These are phyloP conservation scores for Myotis planiceps DNA, from an alignment of 2,797 vertebrate genomes.

Conservation along the genomic window DNA sequence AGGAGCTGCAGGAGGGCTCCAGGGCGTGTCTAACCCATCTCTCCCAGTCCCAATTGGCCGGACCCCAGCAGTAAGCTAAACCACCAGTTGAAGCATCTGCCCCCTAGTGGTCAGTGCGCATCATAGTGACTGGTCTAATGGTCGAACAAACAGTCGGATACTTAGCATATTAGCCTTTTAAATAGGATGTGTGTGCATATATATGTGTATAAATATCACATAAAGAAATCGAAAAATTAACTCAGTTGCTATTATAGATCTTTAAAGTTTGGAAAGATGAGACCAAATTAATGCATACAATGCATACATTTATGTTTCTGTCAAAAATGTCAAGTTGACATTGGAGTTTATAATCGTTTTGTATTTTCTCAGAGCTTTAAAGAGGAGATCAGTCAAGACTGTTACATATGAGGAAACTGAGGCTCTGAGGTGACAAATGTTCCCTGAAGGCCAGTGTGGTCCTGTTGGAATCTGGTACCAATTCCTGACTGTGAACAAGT, in stretches of 20 bases:
- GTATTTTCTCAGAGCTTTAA: background rate
- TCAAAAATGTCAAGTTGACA: background rate
- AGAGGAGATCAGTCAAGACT: background rate
- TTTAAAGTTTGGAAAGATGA: background rate
- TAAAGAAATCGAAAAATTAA: background rate
- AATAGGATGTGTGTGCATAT: background rate
- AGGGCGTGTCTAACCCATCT: no score
- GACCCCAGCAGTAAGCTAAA: no score
- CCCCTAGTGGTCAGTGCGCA: no score
- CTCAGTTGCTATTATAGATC: background rate
- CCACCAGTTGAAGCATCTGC: no score
- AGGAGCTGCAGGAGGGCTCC: no score
- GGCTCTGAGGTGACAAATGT: background rate
- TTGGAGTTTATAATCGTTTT: background rate
- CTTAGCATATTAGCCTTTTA: no score
- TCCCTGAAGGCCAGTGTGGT: background rate
- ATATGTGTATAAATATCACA: background rate
- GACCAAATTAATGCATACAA: constrained; percentile 11
- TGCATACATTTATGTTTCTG: background rate
- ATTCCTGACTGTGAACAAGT: background rate
- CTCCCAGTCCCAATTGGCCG: no score
- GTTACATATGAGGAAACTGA: background rate
- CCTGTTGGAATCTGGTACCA: background rate
- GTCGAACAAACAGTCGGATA: no score
- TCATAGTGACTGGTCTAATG: no score